Base-by-base conservation (phyloP, 92 coral and sea anemone genomes). In the Paragorgia papillata region DNA sequence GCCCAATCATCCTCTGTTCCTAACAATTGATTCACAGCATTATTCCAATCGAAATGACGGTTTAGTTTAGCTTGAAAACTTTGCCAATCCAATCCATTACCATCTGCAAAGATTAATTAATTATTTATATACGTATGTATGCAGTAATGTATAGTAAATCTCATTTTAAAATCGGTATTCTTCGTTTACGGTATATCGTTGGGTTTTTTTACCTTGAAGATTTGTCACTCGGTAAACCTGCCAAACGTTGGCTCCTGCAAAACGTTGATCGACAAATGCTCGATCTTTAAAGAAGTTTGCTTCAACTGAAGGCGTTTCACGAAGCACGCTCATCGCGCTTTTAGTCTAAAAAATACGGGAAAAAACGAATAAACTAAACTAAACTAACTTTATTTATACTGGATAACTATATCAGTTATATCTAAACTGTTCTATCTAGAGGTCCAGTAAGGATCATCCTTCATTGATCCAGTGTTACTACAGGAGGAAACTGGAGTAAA, bases 201-300 rank as follows among this genome's bases (percentile, higher is more conserved):
- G 29, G n/a, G n/a, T n/a, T n/a, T n/a, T 7, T 73, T 26, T 79
- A 93, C 97, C 96, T 78, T 84, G 62, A 27, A 79, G 76, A 22
- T 82, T 90, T 15, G 92, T 94, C n/a, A 91, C 97, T 71, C 85
- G 85, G 95, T 96, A 91, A 0, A 94, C 73, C 65, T 94, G 98
- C 84, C 57, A 86, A 13, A 96, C 95, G 69, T 94, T 94, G 2
- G 88, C 95, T 5, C 98, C 98, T 14, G 98, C 97, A 29, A 91
- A 84, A 50, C 98, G 90, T 77, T 94, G 97, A 70, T 94, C 98
- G 41, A 96, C 95, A 61, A 94, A 94, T 54, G 90, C 87, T 40
- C 97, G 89, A 73, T 94, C 98, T 60, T 94, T 94, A 60, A 85
- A 94, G 69, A 94, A 94, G 80, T 94, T 94, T 73, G 92, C 98